Evolutionary conservation across 2,113 vertebrate species (phyloP), one percentile per base, ranked within the genome.

Genomic region (Podarcis cretensis): DNA sequence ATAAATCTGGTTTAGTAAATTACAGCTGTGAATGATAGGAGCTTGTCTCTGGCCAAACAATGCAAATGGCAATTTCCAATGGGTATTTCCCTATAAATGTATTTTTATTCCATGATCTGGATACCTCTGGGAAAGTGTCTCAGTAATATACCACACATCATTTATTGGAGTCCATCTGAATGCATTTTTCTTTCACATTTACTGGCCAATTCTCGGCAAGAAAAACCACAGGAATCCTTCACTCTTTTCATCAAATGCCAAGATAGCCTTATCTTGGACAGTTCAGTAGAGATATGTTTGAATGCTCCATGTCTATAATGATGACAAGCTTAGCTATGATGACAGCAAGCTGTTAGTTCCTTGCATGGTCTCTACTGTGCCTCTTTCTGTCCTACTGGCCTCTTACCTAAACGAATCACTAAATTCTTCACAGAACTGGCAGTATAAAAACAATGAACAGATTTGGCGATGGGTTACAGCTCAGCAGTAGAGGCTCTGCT

Each of bases 191-290:
- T 90, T 54, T 54, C 48, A 54, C 78, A 86, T 69, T 81, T 95
- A 77, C 91, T 89, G 92, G 90, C 32, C 89, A 90, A 20, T 88
- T 94, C 91, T 91, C 94, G 84, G 81, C 90, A 91, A 94, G 92
- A 92, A 90, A 95, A 95, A 95, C 93, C 92, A 94, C 93, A 90
- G 91, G 94, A 95, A 93, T 94, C 92, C 93, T 92, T 80, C 83
- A 82, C 81, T 86, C 90, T 94, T 95, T 94, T 95, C 91, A 92
- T 95, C 91, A 94, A 93, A 95, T 69, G 91, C 90, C 91, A 92
- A 90, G 81, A 92, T 83, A 85, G 93, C 92, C 93, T 95, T 92
- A 92, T 94, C 95, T 92, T 93, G 91, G 92, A 95, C 92, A 96
- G 92, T 89, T 95, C 92, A 95, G 92, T 83, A 93, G 92, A 94